Base-by-base conservation (phyloP, 1,140 invertebrate genomes). In the Philopotamus ludificatus region DNA sequence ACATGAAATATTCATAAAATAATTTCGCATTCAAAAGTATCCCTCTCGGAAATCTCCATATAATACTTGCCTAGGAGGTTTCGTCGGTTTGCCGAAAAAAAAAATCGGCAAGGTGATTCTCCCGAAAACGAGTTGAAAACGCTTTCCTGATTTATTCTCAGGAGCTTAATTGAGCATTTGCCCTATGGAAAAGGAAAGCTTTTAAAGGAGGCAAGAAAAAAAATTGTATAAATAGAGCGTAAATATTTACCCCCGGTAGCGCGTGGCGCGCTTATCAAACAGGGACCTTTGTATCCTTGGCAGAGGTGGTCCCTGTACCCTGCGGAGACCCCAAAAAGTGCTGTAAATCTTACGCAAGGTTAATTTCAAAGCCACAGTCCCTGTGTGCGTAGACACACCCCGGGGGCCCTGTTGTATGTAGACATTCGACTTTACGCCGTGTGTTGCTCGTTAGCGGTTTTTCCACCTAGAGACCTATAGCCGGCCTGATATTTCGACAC, bases 1-100 rank as follows among this genome's bases (percentile, higher is more conserved):
- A 12, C 54, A 57, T 57, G 39, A 57, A 57, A 57, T 57, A 57
- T 57, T 57, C 39, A 57, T 57, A 57, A 57, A 42, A 57, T 57
- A 57, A 57, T 57, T 42, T 42, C 42, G 28, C 15, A 25, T 55
- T 55, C 26, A 26, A 28, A n/a, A n/a, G n/a, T 20, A n/a, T 50
- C 2, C 21, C 41, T 28, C 9, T 41, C 28, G 51, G 20, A 26
- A 2, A 34, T n/a, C n/a, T n/a, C n/a, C n/a, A n/a, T n/a, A n/a
- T n/a, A 12, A 34, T 34, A 34, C n/a, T 25, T n/a, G 25, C 23
- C 50, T 9, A 50, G 21, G 9, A 8, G 16, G 18, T 57, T 26
- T 28, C 54, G 34, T 20, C 12, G n/a, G 12, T n/a, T 39, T 39
- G 23, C 39, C 16, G 28, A 34, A 4, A 12, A 12, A 34, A 34